Evolutionary conservation across 2,113 vertebrate species (phyloP), one percentile per base, ranked within the genome.

Genomic region (Nibea coibor): DNA sequence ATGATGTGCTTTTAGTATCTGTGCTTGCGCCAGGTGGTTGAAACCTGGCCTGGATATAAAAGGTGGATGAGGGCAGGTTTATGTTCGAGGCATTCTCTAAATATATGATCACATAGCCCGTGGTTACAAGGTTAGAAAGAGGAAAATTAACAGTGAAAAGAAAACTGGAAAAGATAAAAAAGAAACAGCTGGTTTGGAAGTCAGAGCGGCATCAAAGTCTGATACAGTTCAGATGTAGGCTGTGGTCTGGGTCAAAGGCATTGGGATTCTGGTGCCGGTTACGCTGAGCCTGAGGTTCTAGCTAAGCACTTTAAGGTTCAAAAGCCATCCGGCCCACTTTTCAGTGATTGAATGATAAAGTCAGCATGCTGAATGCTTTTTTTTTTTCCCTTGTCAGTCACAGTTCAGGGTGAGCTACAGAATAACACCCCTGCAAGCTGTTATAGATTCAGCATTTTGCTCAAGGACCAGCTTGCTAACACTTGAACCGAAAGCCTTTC

Each of bases 291-390:
- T 47, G 9, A 77, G 73, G 35, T 68, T 79, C 50, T 17, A 79
- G 50, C 35, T 16, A 73, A 75, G 45, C 72, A 80, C 63, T 84
- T 87, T 80, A 31, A 74, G 68, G 79, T 83, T 84, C 75, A 84
- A 77, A 87, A 77, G 57, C 12, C 65, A 69, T 20, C 48, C 10
- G 3, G 24, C 53, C 24, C 63, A 75, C 63, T 71, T 86, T 31
- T 67, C 51, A 68, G 47, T 19, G 57, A 61, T 43, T 58, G 51
- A 75, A 61, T 57, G 56, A 78, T 59, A 70, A 70, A 31, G 75
- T 78, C 82, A 80, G 75, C 58, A 42, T 14, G 65, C 50, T 68
- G 12, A 84, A n/a, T 3, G 1, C 51, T 71, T 62, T 54, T 47
- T 75, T 54, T 47, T 75, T 71, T 15, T 10, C 19, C 56, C 0